Percentiles rank a stretch among this genome's conserved stretches.
Evolutionary conservation across 2,888 invertebrate species (phyloP).

Genomic region (Rhopalosiphum nymphaeae): DNA sequence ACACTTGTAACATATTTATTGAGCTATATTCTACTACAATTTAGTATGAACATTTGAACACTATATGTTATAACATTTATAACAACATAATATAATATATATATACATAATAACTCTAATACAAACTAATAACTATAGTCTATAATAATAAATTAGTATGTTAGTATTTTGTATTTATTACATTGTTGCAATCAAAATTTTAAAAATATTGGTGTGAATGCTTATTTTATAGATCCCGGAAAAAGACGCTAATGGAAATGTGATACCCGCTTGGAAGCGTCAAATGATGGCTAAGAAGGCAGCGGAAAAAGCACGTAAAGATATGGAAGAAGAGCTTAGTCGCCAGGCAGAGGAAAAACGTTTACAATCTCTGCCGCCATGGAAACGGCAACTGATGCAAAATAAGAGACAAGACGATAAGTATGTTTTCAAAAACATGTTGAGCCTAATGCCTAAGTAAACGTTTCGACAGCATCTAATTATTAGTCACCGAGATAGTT

Average conservation of each 20-base stretch:
- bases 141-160: not conserved
- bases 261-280: conserved; percentile 94
- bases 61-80: not conserved
- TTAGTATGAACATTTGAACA: not conserved
- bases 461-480: not conserved
- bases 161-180: not conserved
- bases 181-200: not conserved
- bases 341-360: conserved; percentile 87
- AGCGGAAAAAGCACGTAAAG: conserved; percentile 91
- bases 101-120: not conserved
- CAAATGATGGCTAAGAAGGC: conserved; percentile 96
- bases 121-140: not conserved
- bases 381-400: conserved; percentile 91
- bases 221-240: conserved; percentile 83
- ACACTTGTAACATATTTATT: not conserved
- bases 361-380: conserved; percentile 89
- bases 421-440: conserved; percentile 71
- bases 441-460: not conserved
- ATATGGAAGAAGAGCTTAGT: conserved; percentile 87
- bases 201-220: conserved; percentile 3
- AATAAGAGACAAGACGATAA: conserved; percentile 83
- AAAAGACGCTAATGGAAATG: conserved; percentile 87
- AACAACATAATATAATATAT: not conserved
- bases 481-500: not conserved
- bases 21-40: not conserved